These are phyloP conservation scores for Nothobranchius furzeri DNA, from an alignment of 2,113 vertebrate species.

Conservation along the genomic window DNA sequence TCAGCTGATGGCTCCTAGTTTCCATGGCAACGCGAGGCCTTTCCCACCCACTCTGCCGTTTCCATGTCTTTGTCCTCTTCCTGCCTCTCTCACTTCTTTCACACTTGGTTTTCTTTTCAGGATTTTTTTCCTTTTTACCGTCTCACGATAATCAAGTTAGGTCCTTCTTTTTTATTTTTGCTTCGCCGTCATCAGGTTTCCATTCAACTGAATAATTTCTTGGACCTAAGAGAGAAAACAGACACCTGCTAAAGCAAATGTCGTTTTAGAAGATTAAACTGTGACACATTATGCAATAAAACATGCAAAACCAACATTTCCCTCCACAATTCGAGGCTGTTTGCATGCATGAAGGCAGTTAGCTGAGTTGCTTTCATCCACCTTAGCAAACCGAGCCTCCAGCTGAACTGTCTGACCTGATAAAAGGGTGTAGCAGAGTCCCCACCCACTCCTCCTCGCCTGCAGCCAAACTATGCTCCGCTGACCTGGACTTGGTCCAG, in stretches of 20 bases:
- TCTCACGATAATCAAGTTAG: conserved; percentile 32
- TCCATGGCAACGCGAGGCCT: conserved; percentile 80
- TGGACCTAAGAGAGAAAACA: too few species aligned
- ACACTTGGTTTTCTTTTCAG: conserved; percentile 52
- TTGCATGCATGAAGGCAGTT: background rate
- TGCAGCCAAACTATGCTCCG: conserved; percentile 43
- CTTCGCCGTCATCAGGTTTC: too few species aligned
- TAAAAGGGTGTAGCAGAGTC: conserved; percentile 54
- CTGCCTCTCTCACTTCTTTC: conserved; percentile 59
- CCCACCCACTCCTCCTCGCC: conserved; percentile 57
- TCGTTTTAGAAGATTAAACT: background rate
- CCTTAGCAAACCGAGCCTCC: conserved; percentile 14
- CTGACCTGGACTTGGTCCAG: conserved; percentile 59
- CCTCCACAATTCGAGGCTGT: background rate
- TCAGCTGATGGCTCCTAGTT: conserved; percentile 83
- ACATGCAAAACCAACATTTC: background rate
- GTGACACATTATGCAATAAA: background rate
- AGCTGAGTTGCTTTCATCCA: background rate
- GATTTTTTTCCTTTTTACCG: background rate
- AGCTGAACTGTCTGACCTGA: conserved; percentile 51
- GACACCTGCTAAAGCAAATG: background rate
- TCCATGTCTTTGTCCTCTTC: conserved; percentile 37
- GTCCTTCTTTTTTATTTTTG: background rate
- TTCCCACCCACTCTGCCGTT: conserved; percentile 76
- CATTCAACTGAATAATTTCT: too few species aligned